These are phyloP conservation scores for Mixornis gularis DNA, from an alignment of 2,113 vertebrate species.

Conservation along the genomic window DNA sequence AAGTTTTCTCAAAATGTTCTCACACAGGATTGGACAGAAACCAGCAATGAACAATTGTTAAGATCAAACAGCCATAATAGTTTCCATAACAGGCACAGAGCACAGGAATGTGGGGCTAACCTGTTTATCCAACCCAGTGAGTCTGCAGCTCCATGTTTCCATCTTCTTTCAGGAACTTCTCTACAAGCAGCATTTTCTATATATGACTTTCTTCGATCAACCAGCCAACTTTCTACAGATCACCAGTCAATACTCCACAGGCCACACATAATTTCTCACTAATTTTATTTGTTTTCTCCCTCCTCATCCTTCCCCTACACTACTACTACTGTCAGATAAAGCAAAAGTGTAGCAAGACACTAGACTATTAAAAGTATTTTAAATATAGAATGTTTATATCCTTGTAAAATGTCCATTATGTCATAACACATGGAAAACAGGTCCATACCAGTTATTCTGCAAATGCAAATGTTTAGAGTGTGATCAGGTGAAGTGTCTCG, in stretches of 20 bases:
- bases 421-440: neutral
- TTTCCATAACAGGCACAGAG: neutral
- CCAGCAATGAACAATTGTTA: neutral
- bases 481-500: neutral
- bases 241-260: neutral
- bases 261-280: neutral
- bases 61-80: neutral
- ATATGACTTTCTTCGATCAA: neutral
- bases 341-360: neutral
- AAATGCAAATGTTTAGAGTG: neutral
- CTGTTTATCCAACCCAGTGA: neutral
- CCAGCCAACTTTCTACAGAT: neutral
- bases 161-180: neutral
- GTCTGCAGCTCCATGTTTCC: neutral
- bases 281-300: rapidly evolving
- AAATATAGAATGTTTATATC: neutral
- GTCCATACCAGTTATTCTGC: neutral
- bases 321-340: neutral
- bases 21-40: neutral
- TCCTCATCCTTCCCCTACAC: neutral
- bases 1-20: neutral
- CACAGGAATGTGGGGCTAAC: neutral
- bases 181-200: neutral
- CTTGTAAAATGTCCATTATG: neutral
- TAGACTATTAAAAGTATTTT: neutral